Evolutionary conservation across 2,888 invertebrate species (phyloP), one percentile per base, ranked within the genome.

Genomic region (Hesperia comma): DNA sequence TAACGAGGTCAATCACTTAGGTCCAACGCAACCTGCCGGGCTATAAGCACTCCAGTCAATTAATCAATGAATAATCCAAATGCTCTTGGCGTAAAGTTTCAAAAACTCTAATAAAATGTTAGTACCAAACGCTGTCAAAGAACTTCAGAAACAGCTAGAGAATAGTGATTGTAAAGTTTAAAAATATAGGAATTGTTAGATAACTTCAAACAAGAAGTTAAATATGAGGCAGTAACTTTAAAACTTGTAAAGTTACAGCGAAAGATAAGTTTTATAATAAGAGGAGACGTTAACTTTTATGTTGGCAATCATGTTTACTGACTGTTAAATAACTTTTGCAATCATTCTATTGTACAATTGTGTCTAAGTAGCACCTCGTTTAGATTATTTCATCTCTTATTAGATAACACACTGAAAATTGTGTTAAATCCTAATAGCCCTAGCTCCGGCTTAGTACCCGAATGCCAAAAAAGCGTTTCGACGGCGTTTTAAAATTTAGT

Each of bases 171-270:
- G 40, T 41, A 57, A 63, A 63, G 57, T 63, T 63, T 63, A 57
- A 57, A 63, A 63, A 57, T 63, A 63, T 63, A 57, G 63, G 51
- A 63, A 57, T 51, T 63, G 57, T 63, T 63, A 63, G 56, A 57
- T 57, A 57, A 63, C 63, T 63, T 63, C 63, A 57, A 57, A 57
- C 40, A 63, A 63, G 57, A 63, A 63, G 63, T 57, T 57, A 57
- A 63, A 57, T 57, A 56, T 63, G 57, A 63, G 63, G 63, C 40
- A 63, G 46, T 63, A 19, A 63, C 57, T 57, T 51, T 49, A 49
- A 49, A 63, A 63, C 40, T 63, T 57, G 49, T 63, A 43, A n/a
- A 49, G 46, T 56, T 49, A 63, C 37, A 56, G 56, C 33, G 21
- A 37, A 40, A 63, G 41, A 32, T 49, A 63, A 57, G 49, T 63